A percentile compares a stretch with the other conserved stretches of the same genome.
These are phyloP conservation scores for Phalacrocorax pelagicus DNA, from an alignment of 2,113 vertebrate species.

Conservation along the genomic window DNA sequence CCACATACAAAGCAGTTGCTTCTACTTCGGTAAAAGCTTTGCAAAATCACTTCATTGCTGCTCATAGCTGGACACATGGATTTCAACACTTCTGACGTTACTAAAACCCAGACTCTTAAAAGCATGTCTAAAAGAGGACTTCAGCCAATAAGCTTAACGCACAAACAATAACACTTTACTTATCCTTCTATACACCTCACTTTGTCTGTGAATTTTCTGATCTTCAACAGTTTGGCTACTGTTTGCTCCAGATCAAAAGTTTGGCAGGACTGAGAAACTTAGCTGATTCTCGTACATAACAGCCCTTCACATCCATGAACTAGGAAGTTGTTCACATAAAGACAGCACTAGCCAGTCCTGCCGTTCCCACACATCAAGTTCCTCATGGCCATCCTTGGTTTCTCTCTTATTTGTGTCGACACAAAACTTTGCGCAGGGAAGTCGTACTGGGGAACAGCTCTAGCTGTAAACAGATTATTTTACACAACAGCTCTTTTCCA, in stretches of 20 bases:
- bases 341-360: neutral
- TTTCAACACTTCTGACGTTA: neutral
- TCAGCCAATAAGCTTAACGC: neutral
- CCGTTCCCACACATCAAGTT: neutral
- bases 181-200: neutral
- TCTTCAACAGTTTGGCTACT: neutral
- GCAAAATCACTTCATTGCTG: neutral
- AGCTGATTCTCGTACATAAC: neutral
- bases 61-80: neutral
- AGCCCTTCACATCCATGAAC: neutral
- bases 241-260: neutral
- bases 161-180: neutral
- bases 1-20: neutral
- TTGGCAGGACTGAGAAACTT: neutral
- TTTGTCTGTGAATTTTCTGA: neutral
- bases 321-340: neutral
- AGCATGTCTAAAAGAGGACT: neutral
- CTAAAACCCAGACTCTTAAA: neutral
- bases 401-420: neutral
- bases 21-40: constrained; percentile 5
- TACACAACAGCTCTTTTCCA: neutral
- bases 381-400: neutral
- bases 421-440: neutral
- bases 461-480: neutral
- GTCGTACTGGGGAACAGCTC: neutral